Evolutionary conservation across 2,888 invertebrate genomes (phyloP), one percentile per base, ranked within the genome.

Genomic region (Eledona agricola): DNA sequence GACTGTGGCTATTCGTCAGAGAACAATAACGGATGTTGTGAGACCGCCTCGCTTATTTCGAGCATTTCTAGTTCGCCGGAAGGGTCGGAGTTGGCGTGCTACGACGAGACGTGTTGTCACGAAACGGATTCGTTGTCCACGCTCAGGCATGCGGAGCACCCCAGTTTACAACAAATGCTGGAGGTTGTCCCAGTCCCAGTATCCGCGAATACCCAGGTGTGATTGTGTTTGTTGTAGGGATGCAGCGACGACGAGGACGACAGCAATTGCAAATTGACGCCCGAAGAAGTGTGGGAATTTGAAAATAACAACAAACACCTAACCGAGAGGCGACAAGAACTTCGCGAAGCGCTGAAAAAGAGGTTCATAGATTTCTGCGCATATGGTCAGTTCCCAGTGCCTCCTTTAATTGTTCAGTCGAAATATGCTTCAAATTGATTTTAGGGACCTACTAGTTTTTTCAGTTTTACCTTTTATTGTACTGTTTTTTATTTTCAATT

Each of bases 1-100:
- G 94, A 94, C 77, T 91, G 89, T 67, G 93, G 93, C 23, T 94
- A 93, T 74, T 91, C 90, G 10, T 93, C 93, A 5, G 93, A 91
- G 56, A 87, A 87, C 62, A 89, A 89, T 69, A 87, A 87, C 55
- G 87, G 86, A 34, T 84, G 83, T 72, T 85, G 84, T 67, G 84
- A 84, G 61, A 85, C 84, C 19, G 81, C 84, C 51, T 84, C 84
- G 3, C 81, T 85, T 25, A 87, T 87, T 37, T 90, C 90, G 11
- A 92, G 92, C 61, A 80, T 88, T 53, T 86, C 88, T 62, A 92
- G 90, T 72, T 91, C 93, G 2, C 90, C 93, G 0, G 94, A 93
- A 70, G 93, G 93, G 16, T 93, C 93, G 0, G 94, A 93, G 71
- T 85, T 93, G 42, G 92, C 91, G 1, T 95, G 93, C 76, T 90